Percentiles rank a stretch among this genome's conserved stretches.
Conservation (phyloP, 2,888 invertebrate genomes). For the Ganaspis brasiliensis region DNA sequence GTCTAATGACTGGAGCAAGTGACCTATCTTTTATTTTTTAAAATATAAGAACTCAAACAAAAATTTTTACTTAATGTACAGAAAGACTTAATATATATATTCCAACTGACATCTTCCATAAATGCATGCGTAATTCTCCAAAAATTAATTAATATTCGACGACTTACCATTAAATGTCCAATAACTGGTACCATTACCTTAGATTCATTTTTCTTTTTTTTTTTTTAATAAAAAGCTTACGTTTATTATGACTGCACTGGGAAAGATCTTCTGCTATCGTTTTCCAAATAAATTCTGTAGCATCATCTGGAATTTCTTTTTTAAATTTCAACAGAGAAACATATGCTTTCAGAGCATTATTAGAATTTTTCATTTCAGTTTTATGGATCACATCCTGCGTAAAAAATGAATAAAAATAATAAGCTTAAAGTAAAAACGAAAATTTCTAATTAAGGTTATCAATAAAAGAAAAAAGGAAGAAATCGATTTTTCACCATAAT, state of each 20-base stretch:
- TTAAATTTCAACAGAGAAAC: background rate
- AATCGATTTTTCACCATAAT: background rate
- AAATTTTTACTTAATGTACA: background rate
- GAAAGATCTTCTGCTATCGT: constrained; percentile 2
- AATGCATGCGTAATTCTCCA: too few species aligned
- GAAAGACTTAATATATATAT: too few species aligned
- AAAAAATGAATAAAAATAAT: background rate
- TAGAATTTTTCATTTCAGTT: background rate
- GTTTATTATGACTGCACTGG: background rate
- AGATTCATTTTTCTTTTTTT: too few species aligned
- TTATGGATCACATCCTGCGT: background rate
- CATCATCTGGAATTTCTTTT: background rate
- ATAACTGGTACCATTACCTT: too few species aligned
- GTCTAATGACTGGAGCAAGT: too few species aligned
- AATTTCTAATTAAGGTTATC: background rate
- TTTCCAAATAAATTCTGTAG: constrained; percentile 8
- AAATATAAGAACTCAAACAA: too few species aligned
- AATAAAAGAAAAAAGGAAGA: background rate
- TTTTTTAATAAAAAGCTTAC: background rate
- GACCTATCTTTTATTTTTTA: too few species aligned
- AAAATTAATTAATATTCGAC: too few species aligned
- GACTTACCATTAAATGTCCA: too few species aligned
- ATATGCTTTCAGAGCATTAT: background rate
- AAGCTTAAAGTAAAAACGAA: background rate
- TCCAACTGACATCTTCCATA: too few species aligned